A percentile compares a stretch with the other conserved stretches of the same genome.
Conservation (phyloP, 2,888 invertebrate genomes). For the Tenodera sinensis region DNA sequence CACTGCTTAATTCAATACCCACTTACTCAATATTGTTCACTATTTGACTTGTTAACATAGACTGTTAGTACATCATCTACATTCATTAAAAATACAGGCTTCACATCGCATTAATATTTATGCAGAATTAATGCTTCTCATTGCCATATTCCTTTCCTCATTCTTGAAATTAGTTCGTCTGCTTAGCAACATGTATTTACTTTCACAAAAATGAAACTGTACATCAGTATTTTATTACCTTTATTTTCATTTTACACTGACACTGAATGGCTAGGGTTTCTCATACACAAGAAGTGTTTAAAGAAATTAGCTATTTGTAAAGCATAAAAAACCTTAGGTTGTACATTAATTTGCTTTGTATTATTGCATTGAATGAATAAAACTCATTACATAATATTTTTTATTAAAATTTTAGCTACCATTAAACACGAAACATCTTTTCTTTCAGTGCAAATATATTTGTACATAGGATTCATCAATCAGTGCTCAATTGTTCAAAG, state of each 20-base stretch:
- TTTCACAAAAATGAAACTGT: not conserved
- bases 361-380: not conserved
- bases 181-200: not conserved
- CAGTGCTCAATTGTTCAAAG: not conserved
- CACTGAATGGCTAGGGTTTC: not conserved
- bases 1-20: no score
- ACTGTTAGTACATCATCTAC: not conserved
- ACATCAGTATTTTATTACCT: not conserved
- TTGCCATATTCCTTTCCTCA: not conserved
- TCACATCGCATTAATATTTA: not conserved
- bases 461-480: not conserved
- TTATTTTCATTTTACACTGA: not conserved
- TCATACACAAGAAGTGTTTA: not conserved
- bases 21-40: not conserved
- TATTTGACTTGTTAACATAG: not conserved
- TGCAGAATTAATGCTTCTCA: not conserved
- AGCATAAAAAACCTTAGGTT: not conserved
- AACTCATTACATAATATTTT: not conserved
- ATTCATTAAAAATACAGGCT: not conserved
- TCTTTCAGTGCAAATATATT: not conserved
- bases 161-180: not conserved
- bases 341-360: not conserved
- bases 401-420: not conserved
- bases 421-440: not conserved
- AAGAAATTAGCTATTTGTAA: not conserved